phyloP scores from a whole-genome alignment of 2,113 vertebrate species.

The Cyanoliseus patagonus region DNA sequence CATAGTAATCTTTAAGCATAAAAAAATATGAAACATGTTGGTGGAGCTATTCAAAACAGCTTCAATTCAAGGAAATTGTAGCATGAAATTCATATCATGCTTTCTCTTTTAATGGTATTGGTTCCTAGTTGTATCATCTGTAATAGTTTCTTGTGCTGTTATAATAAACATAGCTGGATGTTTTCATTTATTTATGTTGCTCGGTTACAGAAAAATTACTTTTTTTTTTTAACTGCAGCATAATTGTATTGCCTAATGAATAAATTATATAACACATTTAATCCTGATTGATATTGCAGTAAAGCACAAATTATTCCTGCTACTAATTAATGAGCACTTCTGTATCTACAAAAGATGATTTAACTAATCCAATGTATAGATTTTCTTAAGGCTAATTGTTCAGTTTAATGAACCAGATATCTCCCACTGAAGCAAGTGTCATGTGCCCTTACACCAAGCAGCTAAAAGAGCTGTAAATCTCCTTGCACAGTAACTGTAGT shows the following conservation, averaged over 20 bases:
- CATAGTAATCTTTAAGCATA: neutral
- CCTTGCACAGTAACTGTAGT: neutral
- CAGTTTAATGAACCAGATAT: constrained; percentile 58
- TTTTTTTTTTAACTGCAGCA: neutral
- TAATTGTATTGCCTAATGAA: constrained; percentile 55
- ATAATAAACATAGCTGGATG: neutral
- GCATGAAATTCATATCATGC: neutral
- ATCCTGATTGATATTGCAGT: constrained; percentile 56
- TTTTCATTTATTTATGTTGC: constrained; percentile 3
- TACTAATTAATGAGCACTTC: constrained; percentile 61
- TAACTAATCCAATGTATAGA: constrained; percentile 62
- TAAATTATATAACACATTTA: constrained; percentile 62
- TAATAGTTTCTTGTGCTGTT: neutral
- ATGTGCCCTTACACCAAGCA: neutral
- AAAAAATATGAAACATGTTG: neutral
- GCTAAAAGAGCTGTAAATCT: neutral
- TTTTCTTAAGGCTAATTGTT: constrained; percentile 63
- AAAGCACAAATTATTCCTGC: constrained; percentile 59
- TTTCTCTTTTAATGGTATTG: neutral
- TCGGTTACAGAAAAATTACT: neutral
- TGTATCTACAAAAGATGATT: constrained; percentile 47
- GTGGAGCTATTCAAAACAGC: neutral
- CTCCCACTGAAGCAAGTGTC: constrained; percentile 24
- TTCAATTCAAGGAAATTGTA: neutral
- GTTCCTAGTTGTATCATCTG: neutral